Percentiles rank a stretch among this genome's conserved stretches.
Evolutionary conservation across 2,113 vertebrate species (phyloP).

Genomic region (Poeciliopsis turrubarensis): DNA sequence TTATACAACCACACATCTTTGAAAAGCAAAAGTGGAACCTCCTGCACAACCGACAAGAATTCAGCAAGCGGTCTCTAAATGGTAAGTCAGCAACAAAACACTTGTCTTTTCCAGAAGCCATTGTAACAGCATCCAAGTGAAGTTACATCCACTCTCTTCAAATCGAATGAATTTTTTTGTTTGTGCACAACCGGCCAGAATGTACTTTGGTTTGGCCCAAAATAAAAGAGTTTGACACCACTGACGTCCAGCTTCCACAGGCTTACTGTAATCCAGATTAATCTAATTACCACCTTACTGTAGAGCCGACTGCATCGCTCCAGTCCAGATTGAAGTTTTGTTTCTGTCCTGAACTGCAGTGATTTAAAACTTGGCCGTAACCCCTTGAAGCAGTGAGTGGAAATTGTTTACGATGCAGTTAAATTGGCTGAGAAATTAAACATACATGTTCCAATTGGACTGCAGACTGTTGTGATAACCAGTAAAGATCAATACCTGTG

Average conservation of each 20-base stretch:
- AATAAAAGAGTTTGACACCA: too few relatives aligned
- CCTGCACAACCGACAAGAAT: too few relatives aligned
- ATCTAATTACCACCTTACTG: constrained; percentile 30
- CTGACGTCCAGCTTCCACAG: neutral
- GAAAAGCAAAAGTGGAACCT: too few relatives aligned
- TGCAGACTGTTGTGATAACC: constrained; percentile 40
- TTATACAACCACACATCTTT: too few relatives aligned
- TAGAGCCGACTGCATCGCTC: constrained; percentile 5
- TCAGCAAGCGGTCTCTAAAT: too few relatives aligned
- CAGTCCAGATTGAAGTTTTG: constrained; percentile 6
- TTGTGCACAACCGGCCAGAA: too few relatives aligned
- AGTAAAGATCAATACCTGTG: constrained; percentile 11
- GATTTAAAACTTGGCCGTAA: constrained; percentile 10
- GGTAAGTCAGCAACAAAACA: too few relatives aligned
- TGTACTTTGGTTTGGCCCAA: too few relatives aligned
- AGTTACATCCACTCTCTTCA: too few relatives aligned
- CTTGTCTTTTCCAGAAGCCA: too few relatives aligned
- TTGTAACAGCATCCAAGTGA: too few relatives aligned
- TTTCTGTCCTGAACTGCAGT: constrained; percentile 38
- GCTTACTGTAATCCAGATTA: constrained; percentile 22
- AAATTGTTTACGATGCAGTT: constrained; percentile 53
- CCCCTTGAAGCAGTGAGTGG: constrained; percentile 30
- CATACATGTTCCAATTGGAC: constrained; percentile 22
- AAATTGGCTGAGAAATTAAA: constrained; percentile 31
- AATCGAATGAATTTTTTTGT: too few relatives aligned